Conservation (phyloP, 2,888 invertebrate genomes). For the Leptodirus hochenwartii region DNA sequence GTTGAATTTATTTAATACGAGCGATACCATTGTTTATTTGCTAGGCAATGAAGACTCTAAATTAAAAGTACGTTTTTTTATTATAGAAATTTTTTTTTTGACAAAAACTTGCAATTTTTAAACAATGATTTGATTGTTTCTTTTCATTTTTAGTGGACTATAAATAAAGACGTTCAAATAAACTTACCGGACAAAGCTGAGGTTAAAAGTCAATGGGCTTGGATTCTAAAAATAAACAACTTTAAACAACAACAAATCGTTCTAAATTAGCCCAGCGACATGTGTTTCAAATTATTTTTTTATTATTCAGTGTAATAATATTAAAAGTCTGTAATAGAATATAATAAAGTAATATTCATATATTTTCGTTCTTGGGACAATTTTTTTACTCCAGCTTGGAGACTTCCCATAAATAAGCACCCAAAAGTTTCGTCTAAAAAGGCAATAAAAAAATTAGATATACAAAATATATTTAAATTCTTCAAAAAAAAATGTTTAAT, state of each 20-base stretch:
- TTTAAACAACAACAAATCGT: conserved; percentile 1
- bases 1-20: conserved; percentile 13
- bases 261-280: neutral
- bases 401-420: conserved; percentile 76
- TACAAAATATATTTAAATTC: conserved; percentile 3
- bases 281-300: neutral
- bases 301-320: conserved; percentile 3
- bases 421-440: conserved; percentile 78
- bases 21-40: conserved; percentile 8
- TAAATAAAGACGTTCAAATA: conserved; percentile 21
- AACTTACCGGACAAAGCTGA: conserved; percentile 27
- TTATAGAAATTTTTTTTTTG: no score
- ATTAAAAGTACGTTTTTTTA: no score
- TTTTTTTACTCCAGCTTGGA: conserved; percentile 24
- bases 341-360: conserved; percentile 6
- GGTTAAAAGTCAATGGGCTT: conserved; percentile 26
- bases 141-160: conserved; percentile 28
- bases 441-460: conserved; percentile 14
- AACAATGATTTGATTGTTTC: neutral
- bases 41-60: no score
- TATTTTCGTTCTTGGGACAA: conserved; percentile 9
- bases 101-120: no score
- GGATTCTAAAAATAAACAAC: conserved; percentile 25
- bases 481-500: neutral
- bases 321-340: conserved; percentile 5